Evolutionary conservation across 2,888 invertebrate species (phyloP).

Genomic region (Palloptera scutellata): DNA sequence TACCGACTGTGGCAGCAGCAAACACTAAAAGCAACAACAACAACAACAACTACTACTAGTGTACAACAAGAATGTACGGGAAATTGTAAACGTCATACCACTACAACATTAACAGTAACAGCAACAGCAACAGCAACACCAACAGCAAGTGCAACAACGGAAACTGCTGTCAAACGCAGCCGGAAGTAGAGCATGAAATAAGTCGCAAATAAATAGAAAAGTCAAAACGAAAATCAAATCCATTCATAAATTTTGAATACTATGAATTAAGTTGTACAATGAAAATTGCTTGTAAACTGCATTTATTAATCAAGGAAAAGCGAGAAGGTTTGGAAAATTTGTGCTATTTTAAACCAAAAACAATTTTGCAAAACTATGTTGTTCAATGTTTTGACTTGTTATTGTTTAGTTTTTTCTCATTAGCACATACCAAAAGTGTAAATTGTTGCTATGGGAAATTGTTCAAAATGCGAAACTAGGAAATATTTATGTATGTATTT

Average conservation of each 20-base stretch:
- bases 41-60: constrained; percentile 14
- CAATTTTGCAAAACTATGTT: neutral
- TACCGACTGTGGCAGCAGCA: too few relatives aligned
- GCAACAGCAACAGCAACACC: constrained; percentile 14
- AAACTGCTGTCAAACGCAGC: neutral
- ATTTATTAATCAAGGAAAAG: too few relatives aligned
- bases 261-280: too few relatives aligned
- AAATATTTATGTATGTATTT: too few relatives aligned
- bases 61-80: constrained; percentile 6
- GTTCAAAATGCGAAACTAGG: too few relatives aligned
- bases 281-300: too few relatives aligned
- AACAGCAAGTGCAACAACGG: constrained; percentile 12
- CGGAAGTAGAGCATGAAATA: neutral
- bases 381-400: neutral
- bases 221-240: neutral
- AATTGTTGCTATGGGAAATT: neutral
- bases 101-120: constrained; percentile 25
- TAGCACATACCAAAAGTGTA: neutral
- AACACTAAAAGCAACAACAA: neutral
- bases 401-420: neutral
- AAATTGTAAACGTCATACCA: neutral
- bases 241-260: too few relatives aligned
- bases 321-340: too few relatives aligned
- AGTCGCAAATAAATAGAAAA: neutral
- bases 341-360: too few relatives aligned